A percentile compares a stretch with the other conserved stretches of the same genome.
phyloP scores from a whole-genome alignment of 2,113 vertebrate genomes.

The Lamprologus ornatipinnis region DNA sequence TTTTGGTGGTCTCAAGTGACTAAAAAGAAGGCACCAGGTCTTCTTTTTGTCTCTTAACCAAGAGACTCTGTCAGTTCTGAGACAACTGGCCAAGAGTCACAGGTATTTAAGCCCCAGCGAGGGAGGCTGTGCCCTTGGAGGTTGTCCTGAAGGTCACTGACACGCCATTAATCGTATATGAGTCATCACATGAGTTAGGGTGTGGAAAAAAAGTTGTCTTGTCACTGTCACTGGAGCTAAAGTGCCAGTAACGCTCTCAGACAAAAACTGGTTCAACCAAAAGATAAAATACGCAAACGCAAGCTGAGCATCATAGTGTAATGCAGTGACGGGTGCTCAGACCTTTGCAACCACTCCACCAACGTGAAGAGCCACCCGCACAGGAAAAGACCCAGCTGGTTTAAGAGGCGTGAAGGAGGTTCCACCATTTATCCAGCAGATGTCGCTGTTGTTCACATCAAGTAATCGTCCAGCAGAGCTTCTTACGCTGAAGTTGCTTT shows the following conservation, averaged over 20 bases:
- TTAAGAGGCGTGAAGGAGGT: not conserved
- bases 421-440: conserved; percentile 35
- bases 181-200: not conserved
- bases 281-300: not conserved
- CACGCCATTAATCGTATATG: not conserved
- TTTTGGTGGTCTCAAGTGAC: not conserved
- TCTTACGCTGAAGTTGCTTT: not conserved
- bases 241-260: not conserved
- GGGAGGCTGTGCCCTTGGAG: not conserved
- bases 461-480: not conserved
- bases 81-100: not conserved
- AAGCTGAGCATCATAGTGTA: not conserved
- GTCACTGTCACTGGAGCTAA: not conserved
- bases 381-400: not conserved
- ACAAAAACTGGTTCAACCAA: not conserved
- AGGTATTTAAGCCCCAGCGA: not conserved
- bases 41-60: not conserved
- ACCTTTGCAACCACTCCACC: not conserved
- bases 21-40: not conserved
- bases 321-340: not conserved
- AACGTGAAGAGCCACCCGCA: not conserved
- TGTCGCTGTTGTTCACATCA: conserved; percentile 15
- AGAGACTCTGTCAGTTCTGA: not conserved
- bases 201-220: not conserved
- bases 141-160: not conserved